phyloP scores from a whole-genome alignment of 2,113 vertebrate species.

The Oncorhynchus kisutch region DNA sequence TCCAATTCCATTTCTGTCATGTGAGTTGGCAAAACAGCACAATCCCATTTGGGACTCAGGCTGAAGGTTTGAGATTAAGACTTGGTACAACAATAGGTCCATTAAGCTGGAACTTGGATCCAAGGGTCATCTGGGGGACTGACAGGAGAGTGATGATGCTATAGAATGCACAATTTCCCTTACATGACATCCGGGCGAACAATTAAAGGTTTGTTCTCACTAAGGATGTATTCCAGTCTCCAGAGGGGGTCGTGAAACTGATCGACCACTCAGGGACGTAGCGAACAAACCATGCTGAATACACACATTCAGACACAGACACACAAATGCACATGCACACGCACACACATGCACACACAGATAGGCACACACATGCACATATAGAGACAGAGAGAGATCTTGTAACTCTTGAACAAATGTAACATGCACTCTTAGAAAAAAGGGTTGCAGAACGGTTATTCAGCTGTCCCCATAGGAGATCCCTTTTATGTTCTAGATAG shows the following conservation, averaged over 20 bases:
- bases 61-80: conserved; percentile 53
- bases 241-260: conserved; percentile 41
- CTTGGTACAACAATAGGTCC: conserved; percentile 54
- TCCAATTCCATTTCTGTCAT: neutral
- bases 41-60: conserved; percentile 40
- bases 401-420: too few relatives aligned
- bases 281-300: conserved; percentile 49
- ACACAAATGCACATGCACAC: conserved; percentile 16
- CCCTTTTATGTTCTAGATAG: too few relatives aligned
- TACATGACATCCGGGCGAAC: conserved; percentile 59
- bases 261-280: conserved; percentile 35
- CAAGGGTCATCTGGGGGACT: conserved; percentile 12
- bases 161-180: conserved; percentile 70
- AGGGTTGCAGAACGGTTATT: too few relatives aligned
- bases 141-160: conserved; percentile 62
- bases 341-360: conserved; percentile 14
- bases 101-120: conserved; percentile 61
- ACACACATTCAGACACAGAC: conserved; percentile 45
- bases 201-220: conserved; percentile 73
- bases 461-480: too few relatives aligned
- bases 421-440: too few relatives aligned
- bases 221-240: conserved; percentile 63
- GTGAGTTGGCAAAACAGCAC: neutral
- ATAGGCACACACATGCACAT: conserved; percentile 12
- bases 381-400: neutral